These are phyloP conservation scores for Diphyllodes magnificus DNA, from an alignment of 2,113 vertebrate species.

Conservation along the genomic window DNA sequence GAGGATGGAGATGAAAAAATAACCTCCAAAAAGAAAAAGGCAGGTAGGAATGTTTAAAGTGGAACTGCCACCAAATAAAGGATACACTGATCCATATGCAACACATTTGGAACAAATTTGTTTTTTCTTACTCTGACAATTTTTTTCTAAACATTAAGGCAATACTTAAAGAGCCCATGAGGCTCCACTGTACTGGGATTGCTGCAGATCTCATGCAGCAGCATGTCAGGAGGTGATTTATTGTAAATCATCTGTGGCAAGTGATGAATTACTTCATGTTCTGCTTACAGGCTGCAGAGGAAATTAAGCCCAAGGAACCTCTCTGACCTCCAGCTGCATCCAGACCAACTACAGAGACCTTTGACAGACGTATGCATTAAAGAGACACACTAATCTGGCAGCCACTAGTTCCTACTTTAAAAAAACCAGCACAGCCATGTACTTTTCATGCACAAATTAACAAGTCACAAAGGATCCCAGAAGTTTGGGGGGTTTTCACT, in stretches of 20 bases:
- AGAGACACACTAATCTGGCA: not conserved
- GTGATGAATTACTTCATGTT: not conserved
- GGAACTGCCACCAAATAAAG: not conserved
- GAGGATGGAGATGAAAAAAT: not conserved
- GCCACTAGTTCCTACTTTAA: not conserved
- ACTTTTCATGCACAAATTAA: not conserved
- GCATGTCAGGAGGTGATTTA: not conserved
- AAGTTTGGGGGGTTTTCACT: not conserved
- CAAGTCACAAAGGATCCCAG: not conserved
- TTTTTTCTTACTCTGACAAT: not conserved
- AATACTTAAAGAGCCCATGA: not conserved
- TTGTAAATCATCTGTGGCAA: not conserved
- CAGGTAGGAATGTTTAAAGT: not conserved
- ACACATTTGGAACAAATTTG: not conserved
- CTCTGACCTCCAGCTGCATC: not conserved
- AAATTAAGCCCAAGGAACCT: not conserved
- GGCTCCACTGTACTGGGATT: not conserved
- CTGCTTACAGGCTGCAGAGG: not conserved
- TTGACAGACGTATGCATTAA: not conserved
- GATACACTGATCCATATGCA: not conserved
- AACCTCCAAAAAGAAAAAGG: not conserved
- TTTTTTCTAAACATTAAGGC: not conserved
- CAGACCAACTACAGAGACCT: not conserved
- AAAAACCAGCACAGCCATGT: not conserved
- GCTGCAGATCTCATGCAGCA: not conserved